phyloP scores from a whole-genome alignment of 2,797 vertebrate species.

The Lindbergichthys nudifrons region DNA sequence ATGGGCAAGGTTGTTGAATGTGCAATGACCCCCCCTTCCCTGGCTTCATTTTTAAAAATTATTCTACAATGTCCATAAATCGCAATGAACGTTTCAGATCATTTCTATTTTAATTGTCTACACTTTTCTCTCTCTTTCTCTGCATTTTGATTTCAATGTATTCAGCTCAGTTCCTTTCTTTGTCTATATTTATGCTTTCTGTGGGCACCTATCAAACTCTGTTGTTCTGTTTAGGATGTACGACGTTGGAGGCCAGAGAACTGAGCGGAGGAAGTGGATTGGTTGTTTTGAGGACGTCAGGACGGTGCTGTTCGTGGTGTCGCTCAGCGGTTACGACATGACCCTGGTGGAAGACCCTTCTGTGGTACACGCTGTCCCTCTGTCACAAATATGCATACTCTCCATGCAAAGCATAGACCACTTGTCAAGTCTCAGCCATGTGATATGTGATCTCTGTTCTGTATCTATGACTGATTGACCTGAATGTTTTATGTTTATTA shows the following conservation, averaged over 20 bases:
- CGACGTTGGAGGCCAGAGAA: constrained; percentile 85
- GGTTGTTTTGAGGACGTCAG: constrained; percentile 85
- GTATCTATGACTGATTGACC: no score
- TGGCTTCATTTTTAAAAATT: no score
- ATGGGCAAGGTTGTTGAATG: no score
- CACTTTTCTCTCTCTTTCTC: not conserved
- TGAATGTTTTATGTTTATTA: no score
- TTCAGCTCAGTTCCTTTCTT: not conserved
- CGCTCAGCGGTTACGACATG: constrained; percentile 87
- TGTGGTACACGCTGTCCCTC: constrained; percentile 67
- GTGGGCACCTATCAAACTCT: not conserved
- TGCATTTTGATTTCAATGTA: not conserved
- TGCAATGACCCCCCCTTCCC: no score
- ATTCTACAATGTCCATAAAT: no score
- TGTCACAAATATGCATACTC: not conserved
- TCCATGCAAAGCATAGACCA: not conserved
- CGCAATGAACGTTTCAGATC: not conserved
- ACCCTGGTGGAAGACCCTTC: constrained; percentile 83
- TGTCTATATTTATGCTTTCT: not conserved
- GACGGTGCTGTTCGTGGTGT: constrained; percentile 84
- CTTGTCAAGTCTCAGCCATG: not conserved
- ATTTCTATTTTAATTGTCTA: not conserved
- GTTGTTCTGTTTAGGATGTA: constrained; percentile 73
- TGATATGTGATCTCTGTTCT: no score
- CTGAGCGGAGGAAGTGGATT: constrained; percentile 86